Evolutionary conservation across 2,888 invertebrate genomes (phyloP).

Genomic region (Blomia tropicalis): DNA sequence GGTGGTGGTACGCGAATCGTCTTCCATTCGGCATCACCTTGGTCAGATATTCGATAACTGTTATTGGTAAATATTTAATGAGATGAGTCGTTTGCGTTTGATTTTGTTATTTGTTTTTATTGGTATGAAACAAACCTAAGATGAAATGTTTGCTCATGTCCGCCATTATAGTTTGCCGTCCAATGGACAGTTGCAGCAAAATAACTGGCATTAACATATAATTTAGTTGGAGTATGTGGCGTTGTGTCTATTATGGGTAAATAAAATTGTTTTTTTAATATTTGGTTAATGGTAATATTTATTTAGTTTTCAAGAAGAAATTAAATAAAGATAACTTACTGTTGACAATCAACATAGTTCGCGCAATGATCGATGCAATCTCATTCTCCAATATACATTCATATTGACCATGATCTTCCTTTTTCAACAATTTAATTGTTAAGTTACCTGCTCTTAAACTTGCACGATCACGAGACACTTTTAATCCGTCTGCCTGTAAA

Average conservation of each 20-base stretch:
- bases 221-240: conserved; percentile 90
- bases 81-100: not conserved
- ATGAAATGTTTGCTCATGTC: conserved; percentile 52
- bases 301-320: not conserved
- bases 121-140: conserved; percentile 9
- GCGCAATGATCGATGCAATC: conserved; percentile 80
- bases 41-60: conserved; percentile 25
- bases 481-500: conserved; percentile 28
- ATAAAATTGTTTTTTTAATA: conserved; percentile 9
- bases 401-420: conserved; percentile 83
- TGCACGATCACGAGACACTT: conserved; percentile 28
- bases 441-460: conserved; percentile 62
- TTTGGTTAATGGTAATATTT: not conserved
- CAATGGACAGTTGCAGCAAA: conserved; percentile 77
- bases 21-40: conserved; percentile 65
- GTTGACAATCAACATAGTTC: conserved; percentile 39
- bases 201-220: conserved; percentile 70
- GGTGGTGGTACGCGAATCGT: conserved; percentile 71
- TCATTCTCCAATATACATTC: conserved; percentile 90
- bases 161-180: conserved; percentile 87
- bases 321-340: too few relatives aligned
- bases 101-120: not conserved
- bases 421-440: conserved; percentile 66
- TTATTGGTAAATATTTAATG: too few relatives aligned
- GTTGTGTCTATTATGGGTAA: conserved; percentile 80